These are phyloP conservation scores for Hirtodrosophila histrioides DNA, from an alignment of 2,888 invertebrate species.

Conservation along the genomic window DNA sequence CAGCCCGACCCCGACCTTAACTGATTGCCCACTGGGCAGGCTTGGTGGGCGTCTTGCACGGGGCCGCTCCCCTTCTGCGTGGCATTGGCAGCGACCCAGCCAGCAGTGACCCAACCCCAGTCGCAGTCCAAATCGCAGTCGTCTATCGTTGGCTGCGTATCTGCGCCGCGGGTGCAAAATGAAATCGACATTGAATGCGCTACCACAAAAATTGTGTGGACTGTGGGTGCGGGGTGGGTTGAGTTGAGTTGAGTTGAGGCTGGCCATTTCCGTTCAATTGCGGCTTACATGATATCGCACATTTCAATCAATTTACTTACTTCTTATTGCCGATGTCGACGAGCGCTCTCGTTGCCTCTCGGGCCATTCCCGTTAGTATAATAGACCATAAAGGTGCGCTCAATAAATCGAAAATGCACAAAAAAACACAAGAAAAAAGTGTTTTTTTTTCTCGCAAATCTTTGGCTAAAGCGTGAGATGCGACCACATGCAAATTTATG, in stretches of 20 bases:
- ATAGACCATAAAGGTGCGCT: slow-evolving; percentile 79
- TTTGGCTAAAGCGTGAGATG: slow-evolving; percentile 68
- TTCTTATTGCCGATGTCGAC: slow-evolving; percentile 59
- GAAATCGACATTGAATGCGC: slow-evolving; percentile 80
- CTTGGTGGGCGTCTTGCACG: slow-evolving; percentile 65
- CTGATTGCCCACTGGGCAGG: slow-evolving; percentile 69
- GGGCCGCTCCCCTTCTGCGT: slow-evolving; percentile 63
- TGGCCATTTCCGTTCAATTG: slow-evolving; percentile 70
- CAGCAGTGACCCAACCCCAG: slow-evolving; percentile 48
- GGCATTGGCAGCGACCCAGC: slow-evolving; percentile 74
- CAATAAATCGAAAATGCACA: slow-evolving; percentile 25
- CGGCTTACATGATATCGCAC: slow-evolving; percentile 77
- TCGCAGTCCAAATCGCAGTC: slow-evolving; percentile 5
- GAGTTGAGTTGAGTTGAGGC: not conserved
- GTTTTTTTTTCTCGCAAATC: slow-evolving; percentile 23
- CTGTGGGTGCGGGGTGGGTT: slow-evolving; percentile 5
- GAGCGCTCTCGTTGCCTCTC: slow-evolving; percentile 41
- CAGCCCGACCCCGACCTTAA: slow-evolving; percentile 49
- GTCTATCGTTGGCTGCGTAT: slow-evolving; percentile 70
- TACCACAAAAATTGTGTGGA: slow-evolving; percentile 63
- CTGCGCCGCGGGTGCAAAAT: slow-evolving; percentile 74
- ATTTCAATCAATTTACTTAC: slow-evolving; percentile 77
- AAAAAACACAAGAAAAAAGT: slow-evolving; percentile 36
- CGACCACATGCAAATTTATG: slow-evolving; percentile 71
- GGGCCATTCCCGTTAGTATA: slow-evolving; percentile 78